Conservation (phyloP, 1,140 invertebrate species). For the Pinna nobilis region DNA sequence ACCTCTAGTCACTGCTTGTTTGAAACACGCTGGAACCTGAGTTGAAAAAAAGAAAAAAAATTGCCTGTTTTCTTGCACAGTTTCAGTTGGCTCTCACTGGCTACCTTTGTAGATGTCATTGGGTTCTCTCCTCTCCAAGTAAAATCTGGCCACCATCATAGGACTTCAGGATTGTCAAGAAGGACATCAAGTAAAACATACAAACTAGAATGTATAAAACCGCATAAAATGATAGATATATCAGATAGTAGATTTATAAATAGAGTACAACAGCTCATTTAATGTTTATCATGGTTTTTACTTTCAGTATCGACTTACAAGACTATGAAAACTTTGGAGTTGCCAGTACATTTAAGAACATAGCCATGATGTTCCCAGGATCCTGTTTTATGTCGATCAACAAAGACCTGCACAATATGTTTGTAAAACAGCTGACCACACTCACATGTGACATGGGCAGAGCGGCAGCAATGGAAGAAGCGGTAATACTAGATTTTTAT, state of each 20-base stretch:
- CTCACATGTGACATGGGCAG: slow-evolving; percentile 86
- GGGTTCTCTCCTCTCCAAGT: too few relatives aligned
- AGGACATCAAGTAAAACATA: too few relatives aligned
- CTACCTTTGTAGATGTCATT: too few relatives aligned
- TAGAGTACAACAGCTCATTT: not conserved
- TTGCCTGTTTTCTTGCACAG: too few relatives aligned
- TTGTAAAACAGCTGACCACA: slow-evolving; percentile 81
- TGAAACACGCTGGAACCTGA: too few relatives aligned
- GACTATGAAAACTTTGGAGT: slow-evolving; percentile 75
- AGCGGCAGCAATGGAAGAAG: slow-evolving; percentile 84
- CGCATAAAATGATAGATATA: not conserved
- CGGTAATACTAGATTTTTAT: slow-evolving; percentile 75
- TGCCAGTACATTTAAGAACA: slow-evolving; percentile 75
- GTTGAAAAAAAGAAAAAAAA: too few relatives aligned
- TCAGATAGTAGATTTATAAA: not conserved
- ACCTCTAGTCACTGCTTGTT: too few relatives aligned
- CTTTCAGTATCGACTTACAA: slow-evolving; percentile 69
- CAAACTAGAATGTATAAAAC: not conserved
- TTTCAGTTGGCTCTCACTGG: too few relatives aligned
- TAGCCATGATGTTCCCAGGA: slow-evolving; percentile 79
- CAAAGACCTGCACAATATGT: slow-evolving; percentile 69
- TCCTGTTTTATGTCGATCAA: slow-evolving; percentile 75
- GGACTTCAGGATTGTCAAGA: too few relatives aligned
- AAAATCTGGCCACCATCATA: too few relatives aligned
- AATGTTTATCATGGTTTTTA: too few relatives aligned